Base-by-base conservation (phyloP, 2,888 invertebrate species). In the Octodonta nipae region DNA sequence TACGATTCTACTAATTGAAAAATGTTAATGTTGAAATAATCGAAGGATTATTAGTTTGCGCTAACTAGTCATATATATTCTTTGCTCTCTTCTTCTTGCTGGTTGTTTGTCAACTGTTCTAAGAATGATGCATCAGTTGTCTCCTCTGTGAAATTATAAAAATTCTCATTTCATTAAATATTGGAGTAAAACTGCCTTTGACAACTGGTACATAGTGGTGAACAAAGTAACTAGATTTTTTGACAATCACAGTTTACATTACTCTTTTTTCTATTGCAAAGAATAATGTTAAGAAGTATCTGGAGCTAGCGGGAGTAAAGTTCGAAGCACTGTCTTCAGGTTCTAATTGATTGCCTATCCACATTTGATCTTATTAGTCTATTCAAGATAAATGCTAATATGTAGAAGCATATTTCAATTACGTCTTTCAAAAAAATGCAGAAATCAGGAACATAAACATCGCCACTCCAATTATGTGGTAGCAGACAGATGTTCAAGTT, bases 241-340 rank as follows among this genome's bases (percentile, higher is more conserved):
- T 20, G 6, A n/a, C n/a, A 20, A n/a, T n/a, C n/a, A 20, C 20
- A 20, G 20, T 20, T 20, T 20, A n/a, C n/a, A 20, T n/a, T 20
- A 20, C 20, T n/a, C 20, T 7, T 20, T 20, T 20, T 20, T 7
- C 20, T 7, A 20, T 20, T 20, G 20, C 20, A 20, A 20, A 20
- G n/a, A 20, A 20, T 20, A n/a, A n/a, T 6, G n/a, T 20, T 20
- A 20, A 20, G 20, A 20, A 20, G n/a, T 20, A 7, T 20, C 20
- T 20, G 20, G 20, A 20, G 20, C 6, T 7, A n/a, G 20, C n/a
- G 20, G 20, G 20, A 20, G 20, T 20, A 20, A 20, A 20, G 20
- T 20, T 20, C n/a, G 20, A 20, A 20, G n/a, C 20, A 6, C 20
- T 7, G 20, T 20, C 20, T 20, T 20, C 20, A 7, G n/a, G 20